Conservation (phyloP, 2,113 vertebrate genomes). For the Barbus barbus region DNA sequence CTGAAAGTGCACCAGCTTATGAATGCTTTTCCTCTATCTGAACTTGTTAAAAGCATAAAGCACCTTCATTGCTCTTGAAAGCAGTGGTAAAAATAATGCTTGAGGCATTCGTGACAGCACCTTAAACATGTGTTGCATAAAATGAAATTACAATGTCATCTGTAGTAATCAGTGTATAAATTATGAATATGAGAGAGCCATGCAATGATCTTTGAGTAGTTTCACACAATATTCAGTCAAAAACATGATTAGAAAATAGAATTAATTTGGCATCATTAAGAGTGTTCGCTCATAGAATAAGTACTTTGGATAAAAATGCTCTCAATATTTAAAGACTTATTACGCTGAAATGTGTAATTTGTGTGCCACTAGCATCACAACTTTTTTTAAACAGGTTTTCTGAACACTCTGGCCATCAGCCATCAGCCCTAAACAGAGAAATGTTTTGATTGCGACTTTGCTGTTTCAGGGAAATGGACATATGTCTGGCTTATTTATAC, state of each 20-base stretch:
- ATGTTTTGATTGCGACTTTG: too few species aligned
- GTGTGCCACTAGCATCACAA: neutral
- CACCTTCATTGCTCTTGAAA: neutral
- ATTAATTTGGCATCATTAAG: neutral
- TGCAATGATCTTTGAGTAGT: neutral
- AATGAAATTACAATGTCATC: neutral
- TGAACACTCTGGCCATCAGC: neutral
- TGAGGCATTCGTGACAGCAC: neutral
- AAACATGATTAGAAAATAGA: neutral
- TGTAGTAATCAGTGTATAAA: neutral
- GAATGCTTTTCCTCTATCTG: neutral
- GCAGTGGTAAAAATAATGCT: neutral
- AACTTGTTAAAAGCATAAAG: neutral
- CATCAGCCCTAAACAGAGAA: neutral
- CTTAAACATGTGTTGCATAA: neutral
- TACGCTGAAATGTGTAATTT: neutral
- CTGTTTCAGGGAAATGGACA: too few species aligned
- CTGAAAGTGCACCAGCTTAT: neutral
- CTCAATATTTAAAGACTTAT: neutral
- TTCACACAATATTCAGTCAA: neutral
- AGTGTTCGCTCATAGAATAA: neutral
- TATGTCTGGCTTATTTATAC: neutral
- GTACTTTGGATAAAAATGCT: neutral
- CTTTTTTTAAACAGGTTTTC: too few species aligned
- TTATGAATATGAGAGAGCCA: neutral